Conservation (phyloP, 2,888 invertebrate genomes). For the Oeneis ivallda region DNA sequence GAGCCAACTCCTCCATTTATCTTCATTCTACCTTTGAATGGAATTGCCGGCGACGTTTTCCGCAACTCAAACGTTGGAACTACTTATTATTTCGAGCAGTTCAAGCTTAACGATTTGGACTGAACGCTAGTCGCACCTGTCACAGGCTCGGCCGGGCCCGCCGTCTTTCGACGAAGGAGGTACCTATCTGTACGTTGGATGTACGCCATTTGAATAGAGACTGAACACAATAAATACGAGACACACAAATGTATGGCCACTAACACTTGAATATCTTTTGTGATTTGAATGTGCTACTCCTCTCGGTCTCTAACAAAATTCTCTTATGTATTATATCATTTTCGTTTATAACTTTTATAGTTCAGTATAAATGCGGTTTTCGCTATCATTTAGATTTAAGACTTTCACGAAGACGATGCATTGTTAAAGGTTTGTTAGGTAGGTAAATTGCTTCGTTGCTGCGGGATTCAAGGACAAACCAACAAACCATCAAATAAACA, state of each 20-base stretch:
- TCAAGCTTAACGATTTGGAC: conserved; percentile 74
- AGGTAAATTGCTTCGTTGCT: too few relatives aligned
- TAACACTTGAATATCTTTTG: not conserved
- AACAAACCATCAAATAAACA: too few relatives aligned
- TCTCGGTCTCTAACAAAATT: not conserved
- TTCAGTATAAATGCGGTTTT: too few relatives aligned
- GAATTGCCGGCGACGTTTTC: conserved; percentile 74
- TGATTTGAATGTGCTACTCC: not conserved
- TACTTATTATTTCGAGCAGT: conserved; percentile 78
- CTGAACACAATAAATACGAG: conserved; percentile 20
- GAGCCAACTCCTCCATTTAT: conserved; percentile 75
- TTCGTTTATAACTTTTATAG: too few relatives aligned
- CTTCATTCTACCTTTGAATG: conserved; percentile 78
- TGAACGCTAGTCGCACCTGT: conserved; percentile 63
- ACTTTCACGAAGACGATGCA: too few relatives aligned
- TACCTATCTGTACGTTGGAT: conserved; percentile 19
- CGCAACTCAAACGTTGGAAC: conserved; percentile 75
- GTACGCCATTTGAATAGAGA: conserved; percentile 13
- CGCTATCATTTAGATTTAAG: too few relatives aligned
- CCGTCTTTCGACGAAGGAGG: conserved; percentile 24
- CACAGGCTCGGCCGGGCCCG: conserved; percentile 40
- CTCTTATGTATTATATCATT: too few relatives aligned
- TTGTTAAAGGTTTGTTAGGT: too few relatives aligned
- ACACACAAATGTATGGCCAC: not conserved
- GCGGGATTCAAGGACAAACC: too few relatives aligned